These are phyloP conservation scores for Apteryx mantelli DNA, from an alignment of 2,113 vertebrate genomes.

Conservation along the genomic window DNA sequence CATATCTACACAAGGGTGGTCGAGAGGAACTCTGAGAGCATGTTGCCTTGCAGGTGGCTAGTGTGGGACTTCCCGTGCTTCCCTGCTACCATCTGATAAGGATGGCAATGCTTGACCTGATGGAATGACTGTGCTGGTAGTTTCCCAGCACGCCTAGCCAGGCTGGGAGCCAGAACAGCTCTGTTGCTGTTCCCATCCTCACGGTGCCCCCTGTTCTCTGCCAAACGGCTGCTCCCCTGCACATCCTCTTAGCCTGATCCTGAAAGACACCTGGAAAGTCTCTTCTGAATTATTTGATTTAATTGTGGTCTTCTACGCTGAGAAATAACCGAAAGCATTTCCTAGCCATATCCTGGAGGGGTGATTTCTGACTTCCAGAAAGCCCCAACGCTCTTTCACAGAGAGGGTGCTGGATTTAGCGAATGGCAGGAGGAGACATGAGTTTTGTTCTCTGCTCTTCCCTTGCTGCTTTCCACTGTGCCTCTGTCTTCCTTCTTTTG, in stretches of 20 bases:
- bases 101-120: not conserved
- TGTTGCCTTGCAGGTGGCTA: not conserved
- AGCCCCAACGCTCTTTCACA: not conserved
- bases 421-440: not conserved
- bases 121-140: not conserved
- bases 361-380: not conserved
- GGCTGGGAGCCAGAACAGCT: not conserved
- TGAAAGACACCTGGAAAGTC: not conserved
- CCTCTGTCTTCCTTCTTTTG: not conserved
- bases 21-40: not conserved
- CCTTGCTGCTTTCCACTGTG: not conserved
- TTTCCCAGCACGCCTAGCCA: not conserved
- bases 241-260: not conserved
- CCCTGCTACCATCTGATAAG: not conserved
- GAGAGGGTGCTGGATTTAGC: not conserved
- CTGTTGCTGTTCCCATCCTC: not conserved
- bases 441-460: not conserved
- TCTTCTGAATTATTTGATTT: not conserved
- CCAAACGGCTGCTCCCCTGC: not conserved
- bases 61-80: not conserved
- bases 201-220: not conserved
- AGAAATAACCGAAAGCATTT: not conserved
- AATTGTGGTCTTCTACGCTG: not conserved
- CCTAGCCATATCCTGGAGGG: not conserved
- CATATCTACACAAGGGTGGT: not conserved